Percentiles rank a stretch among this genome's conserved stretches.
These are phyloP conservation scores for Apistogramma diplotaenia DNA, from an alignment of 2,113 vertebrate species.

Conservation along the genomic window DNA sequence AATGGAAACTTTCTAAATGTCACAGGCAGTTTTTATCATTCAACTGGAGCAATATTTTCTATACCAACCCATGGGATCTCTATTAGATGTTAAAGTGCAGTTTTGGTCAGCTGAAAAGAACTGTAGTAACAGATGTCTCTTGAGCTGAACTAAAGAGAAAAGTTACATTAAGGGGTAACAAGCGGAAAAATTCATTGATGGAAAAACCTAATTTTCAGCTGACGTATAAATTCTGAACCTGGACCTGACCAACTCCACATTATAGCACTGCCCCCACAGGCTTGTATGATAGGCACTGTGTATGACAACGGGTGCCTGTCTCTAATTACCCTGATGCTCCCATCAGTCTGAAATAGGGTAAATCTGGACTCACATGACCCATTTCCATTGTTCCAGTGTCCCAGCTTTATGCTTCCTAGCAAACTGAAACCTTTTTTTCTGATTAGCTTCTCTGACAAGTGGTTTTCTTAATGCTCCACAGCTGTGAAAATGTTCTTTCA, in stretches of 20 bases:
- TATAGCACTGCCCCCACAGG: neutral
- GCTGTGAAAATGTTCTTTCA: neutral
- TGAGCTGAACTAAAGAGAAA: neutral
- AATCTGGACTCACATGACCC: too few species aligned
- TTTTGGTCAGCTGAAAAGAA: neutral
- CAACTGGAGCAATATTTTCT: neutral
- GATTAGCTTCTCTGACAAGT: neutral
- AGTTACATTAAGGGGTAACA: too few species aligned
- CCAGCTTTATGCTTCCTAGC: neutral
- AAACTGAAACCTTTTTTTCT: neutral
- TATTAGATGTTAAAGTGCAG: neutral
- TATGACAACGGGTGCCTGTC: neutral
- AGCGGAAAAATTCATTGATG: neutral
- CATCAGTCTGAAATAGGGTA: too few species aligned
- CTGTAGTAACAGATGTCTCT: neutral
- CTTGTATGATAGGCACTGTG: too few species aligned
- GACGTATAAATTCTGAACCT: neutral
- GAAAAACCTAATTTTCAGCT: too few species aligned
- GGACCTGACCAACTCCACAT: neutral
- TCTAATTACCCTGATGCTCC: neutral
- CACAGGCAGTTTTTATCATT: neutral
- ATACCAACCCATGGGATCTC: neutral
- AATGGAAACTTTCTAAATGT: neutral
- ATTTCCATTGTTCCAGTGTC: neutral
- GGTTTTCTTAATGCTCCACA: neutral